phyloP scores from a whole-genome alignment of 1,140 invertebrate genomes.

The Drosophila trapezifrons region DNA sequence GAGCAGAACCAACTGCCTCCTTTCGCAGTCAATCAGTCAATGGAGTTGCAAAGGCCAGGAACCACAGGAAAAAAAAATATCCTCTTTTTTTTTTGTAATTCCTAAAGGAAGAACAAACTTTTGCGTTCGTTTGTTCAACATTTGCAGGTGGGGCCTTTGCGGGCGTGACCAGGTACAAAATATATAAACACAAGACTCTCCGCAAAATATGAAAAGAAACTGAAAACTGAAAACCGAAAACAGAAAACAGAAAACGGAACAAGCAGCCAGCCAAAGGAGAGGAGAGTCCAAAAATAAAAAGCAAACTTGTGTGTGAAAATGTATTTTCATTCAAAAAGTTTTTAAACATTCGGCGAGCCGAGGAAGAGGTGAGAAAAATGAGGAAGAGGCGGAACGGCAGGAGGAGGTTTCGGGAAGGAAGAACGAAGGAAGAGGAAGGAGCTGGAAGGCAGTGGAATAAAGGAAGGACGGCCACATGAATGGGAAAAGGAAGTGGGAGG shows the following conservation, averaged over 20 bases:
- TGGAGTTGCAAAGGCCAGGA: slow-evolving; percentile 42
- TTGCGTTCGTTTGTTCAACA: slow-evolving; percentile 37
- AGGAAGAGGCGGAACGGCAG: slow-evolving; percentile 14
- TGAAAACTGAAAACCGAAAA: slow-evolving; percentile 5
- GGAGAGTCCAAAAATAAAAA: slow-evolving; percentile 32
- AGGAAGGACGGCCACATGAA: slow-evolving; percentile 14
- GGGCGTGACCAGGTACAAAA: slow-evolving; percentile 50
- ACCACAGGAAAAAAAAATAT: slow-evolving; percentile 9
- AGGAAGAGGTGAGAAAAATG: slow-evolving; percentile 29
- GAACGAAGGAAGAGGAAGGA: background rate
- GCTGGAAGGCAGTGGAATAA: background rate
- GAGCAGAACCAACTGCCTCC: slow-evolving; percentile 24
- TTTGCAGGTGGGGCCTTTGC: slow-evolving; percentile 42
- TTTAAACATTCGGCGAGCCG: slow-evolving; percentile 9
- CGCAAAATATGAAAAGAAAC: slow-evolving; percentile 17
- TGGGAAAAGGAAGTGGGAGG: slow-evolving; percentile 37
- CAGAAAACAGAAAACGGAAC: background rate
- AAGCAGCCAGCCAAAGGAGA: slow-evolving; percentile 4
- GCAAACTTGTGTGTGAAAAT: slow-evolving; percentile 67
- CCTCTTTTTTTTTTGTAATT: background rate
- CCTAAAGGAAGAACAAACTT: slow-evolving; percentile 29
- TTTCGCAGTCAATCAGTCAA: slow-evolving; percentile 69
- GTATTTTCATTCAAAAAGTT: slow-evolving; percentile 79
- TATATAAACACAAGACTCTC: slow-evolving; percentile 31
- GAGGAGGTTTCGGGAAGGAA: slow-evolving; percentile 2